Evolutionary conservation across 2,113 vertebrate genomes (phyloP).

Genomic region (Trematomus loennbergii): DNA sequence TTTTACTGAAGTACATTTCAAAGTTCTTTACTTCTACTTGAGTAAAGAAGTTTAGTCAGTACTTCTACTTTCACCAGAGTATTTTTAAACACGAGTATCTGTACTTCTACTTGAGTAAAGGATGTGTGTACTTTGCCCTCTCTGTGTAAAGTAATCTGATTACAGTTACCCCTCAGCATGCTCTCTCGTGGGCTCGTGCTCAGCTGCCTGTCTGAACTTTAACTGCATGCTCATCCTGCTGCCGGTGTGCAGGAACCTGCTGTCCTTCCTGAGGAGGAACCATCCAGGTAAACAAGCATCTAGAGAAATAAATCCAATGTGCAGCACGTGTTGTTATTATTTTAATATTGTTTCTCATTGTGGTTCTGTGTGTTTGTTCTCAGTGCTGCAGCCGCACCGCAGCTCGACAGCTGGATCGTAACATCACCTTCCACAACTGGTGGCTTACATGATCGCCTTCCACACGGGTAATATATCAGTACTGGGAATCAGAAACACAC

Average conservation of each 20-base stretch:
- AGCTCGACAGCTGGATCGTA: slow-evolving; percentile 93
- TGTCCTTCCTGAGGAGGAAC: slow-evolving; percentile 95
- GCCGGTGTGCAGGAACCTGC: slow-evolving; percentile 95
- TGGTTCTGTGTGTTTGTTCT: slow-evolving; percentile 63
- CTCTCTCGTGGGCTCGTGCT: slow-evolving; percentile 92
- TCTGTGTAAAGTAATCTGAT: slow-evolving; percentile 9
- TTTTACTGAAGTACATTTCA: too few relatives aligned
- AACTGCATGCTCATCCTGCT: slow-evolving; percentile 96
- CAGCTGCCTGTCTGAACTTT: slow-evolving; percentile 97
- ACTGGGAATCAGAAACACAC: too few relatives aligned
- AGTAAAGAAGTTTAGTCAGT: too few relatives aligned
- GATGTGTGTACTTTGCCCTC: too few relatives aligned
- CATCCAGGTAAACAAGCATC: slow-evolving; percentile 85
- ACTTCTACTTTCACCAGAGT: too few relatives aligned
- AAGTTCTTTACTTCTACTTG: too few relatives aligned
- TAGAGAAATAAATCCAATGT: too few relatives aligned
- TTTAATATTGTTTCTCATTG: too few relatives aligned
- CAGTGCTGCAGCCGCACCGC: slow-evolving; percentile 93
- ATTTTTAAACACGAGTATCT: too few relatives aligned
- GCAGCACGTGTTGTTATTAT: background rate
- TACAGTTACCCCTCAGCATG: slow-evolving; percentile 82
- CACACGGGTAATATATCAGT: slow-evolving; percentile 86
- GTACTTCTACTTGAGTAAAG: too few relatives aligned
- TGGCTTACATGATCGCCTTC: slow-evolving; percentile 98
- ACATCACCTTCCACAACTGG: slow-evolving; percentile 97